Evolutionary conservation across 2,797 vertebrate genomes (phyloP).

Genomic region (Coracias cyanogaster): DNA sequence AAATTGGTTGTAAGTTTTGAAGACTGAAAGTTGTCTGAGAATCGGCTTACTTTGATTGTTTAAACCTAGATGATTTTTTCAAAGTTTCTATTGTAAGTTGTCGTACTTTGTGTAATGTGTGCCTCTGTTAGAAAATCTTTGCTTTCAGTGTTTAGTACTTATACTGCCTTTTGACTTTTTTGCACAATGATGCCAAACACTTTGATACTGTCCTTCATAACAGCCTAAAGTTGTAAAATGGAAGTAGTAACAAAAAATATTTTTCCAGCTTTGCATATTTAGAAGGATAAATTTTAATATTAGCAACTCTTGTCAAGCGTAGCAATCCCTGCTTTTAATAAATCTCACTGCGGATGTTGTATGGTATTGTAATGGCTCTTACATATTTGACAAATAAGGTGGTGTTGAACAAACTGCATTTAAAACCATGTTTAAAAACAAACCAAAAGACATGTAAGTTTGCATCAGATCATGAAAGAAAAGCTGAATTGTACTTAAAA

Average conservation of each 20-base stretch:
- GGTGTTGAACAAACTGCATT: neutral
- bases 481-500: constrained; percentile 12
- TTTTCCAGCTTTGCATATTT: neutral
- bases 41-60: neutral
- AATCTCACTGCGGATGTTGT: neutral
- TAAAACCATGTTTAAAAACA: neutral
- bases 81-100: neutral
- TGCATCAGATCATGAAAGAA: neutral
- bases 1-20: constrained; percentile 18
- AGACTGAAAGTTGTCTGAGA: constrained; percentile 10
- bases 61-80: constrained; percentile 29
- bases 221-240: neutral
- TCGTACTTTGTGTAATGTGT: neutral
- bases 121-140: neutral
- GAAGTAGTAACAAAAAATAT: neutral
- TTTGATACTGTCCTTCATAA: neutral
- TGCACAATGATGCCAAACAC: neutral
- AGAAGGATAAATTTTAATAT: neutral
- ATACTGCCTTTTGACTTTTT: neutral
- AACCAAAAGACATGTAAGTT: neutral
- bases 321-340: neutral
- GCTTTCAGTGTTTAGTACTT: neutral
- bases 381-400: neutral
- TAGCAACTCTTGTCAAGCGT: neutral
- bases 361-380: neutral